Evolutionary conservation across 1,140 invertebrate species (phyloP), one percentile per base, ranked within the genome.

Genomic region (Bombus fervidus): DNA sequence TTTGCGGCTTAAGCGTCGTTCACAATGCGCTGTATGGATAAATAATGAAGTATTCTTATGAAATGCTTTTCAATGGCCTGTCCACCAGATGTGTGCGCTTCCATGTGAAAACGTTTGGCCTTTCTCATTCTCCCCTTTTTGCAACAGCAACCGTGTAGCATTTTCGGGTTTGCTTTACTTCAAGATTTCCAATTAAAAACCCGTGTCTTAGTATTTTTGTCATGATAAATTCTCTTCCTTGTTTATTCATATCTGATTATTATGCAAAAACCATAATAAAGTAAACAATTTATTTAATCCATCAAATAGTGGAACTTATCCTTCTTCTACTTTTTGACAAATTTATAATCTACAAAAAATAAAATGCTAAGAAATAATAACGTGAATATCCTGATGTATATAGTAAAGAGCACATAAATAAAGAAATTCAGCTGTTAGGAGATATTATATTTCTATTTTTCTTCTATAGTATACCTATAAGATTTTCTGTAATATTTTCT

Each of bases 11-110:
- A 66, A 57, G 77, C 59, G 53, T 62, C 77, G 25, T 37, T 77
- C 69, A 86, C 77, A 83, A 59, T 81, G 43, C 22, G 8, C 57
- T 64, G 31, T 41, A 82, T 79, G 43, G 66, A 71, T 78, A 85
- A 79, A 77, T 89, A 89, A 89, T 77, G 71, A 89, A 69, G 43
- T 69, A 89, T 85, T 89, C 85, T 86, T 79, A 53, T 69, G 69
- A 74, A 88, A 86, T 37, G 75, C 64, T 82, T 89, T 86, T 86
- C 87, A 89, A 89, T 75, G 66, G 75, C 64, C 75, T 86, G 76
- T 83, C 75, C 47, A 69, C 87, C 87, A 89, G 87, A 89, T 89
- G 87, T 59, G 75, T 34, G 53, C 76, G 18, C 64, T 76, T 80
- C 71, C 79, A 71, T 86, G 77, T 80, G 37, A 53, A 66, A 82